A percentile compares a stretch with the other conserved stretches of the same genome.
These are phyloP conservation scores for Hydrozoanthus gracilis DNA, from an alignment of 92 coral and sea anemone genomes.

Conservation along the genomic window DNA sequence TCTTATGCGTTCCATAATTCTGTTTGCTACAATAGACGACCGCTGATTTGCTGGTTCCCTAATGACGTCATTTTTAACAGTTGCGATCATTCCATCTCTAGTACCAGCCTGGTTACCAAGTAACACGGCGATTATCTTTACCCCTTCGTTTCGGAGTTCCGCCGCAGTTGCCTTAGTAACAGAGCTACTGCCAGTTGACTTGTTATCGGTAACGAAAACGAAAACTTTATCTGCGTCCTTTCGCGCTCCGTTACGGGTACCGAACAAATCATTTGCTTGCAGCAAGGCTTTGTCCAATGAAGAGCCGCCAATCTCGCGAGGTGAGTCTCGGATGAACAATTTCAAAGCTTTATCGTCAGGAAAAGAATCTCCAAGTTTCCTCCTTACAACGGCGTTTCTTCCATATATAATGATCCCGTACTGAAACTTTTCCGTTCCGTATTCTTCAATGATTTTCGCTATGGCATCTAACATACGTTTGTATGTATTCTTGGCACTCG, in stretches of 20 bases:
- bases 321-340: conserved; percentile 37
- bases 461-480: conserved; percentile 73
- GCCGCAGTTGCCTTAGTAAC: conserved; percentile 52
- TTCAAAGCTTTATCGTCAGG: conserved; percentile 41
- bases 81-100: conserved; percentile 34
- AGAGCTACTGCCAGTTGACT: conserved; percentile 54
- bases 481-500: conserved; percentile 44
- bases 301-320: conserved; percentile 60
- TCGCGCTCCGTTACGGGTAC: conserved; percentile 52
- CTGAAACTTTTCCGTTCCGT: conserved; percentile 78
- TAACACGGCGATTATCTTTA: conserved; percentile 49
- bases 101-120: conserved; percentile 59
- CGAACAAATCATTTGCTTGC: conserved; percentile 64
- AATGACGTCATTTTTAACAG: conserved; percentile 36
- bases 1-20: conserved; percentile 39
- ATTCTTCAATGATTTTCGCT: conserved; percentile 75
- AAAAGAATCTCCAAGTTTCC: conserved; percentile 44
- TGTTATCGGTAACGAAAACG: conserved; percentile 82
- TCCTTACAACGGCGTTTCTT: conserved; percentile 47
- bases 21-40: conserved; percentile 41
- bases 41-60: conserved; percentile 34
- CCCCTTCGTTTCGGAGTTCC: conserved; percentile 21
- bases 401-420: conserved; percentile 76
- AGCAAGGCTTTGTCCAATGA: conserved; percentile 65
- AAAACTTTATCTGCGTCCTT: conserved; percentile 63